Evolutionary conservation across 2,113 vertebrate species (phyloP).

Genomic region (Camelus dromedarius): DNA sequence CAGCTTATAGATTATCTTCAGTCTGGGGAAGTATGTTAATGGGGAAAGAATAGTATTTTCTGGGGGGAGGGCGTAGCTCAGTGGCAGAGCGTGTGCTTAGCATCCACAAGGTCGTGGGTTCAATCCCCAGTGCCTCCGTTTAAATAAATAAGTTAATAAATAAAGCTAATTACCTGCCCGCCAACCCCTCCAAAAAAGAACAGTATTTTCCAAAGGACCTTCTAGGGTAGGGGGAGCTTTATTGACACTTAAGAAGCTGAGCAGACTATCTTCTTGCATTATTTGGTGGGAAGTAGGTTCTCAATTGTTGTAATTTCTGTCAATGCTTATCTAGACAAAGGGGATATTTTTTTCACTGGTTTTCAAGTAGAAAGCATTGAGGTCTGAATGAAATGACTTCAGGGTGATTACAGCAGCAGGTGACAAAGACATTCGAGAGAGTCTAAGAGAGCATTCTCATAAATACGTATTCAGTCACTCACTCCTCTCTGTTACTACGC

Average conservation of each 20-base stretch:
- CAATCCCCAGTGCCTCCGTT: no score
- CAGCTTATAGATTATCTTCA: neutral
- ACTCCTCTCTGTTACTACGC: accelerated
- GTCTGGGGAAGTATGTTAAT: accelerated
- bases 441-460: accelerated
- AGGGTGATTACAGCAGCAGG: accelerated
- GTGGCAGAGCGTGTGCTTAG: no score
- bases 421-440: neutral
- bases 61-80: no score
- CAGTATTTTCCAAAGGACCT: neutral
- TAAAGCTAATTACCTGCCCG: no score
- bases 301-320: neutral
- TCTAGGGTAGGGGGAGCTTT: neutral
- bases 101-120: no score
- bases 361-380: neutral
- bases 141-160: no score
- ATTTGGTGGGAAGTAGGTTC: neutral
- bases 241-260: neutral
- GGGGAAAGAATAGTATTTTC: neutral
- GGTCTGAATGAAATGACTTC: neutral
- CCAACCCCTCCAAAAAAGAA: neutral
- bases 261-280: neutral
- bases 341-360: neutral
- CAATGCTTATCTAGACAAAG: neutral
- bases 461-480: accelerated